Base-by-base conservation (phyloP, 2,888 invertebrate species). In the Tetranychus piercei region DNA sequence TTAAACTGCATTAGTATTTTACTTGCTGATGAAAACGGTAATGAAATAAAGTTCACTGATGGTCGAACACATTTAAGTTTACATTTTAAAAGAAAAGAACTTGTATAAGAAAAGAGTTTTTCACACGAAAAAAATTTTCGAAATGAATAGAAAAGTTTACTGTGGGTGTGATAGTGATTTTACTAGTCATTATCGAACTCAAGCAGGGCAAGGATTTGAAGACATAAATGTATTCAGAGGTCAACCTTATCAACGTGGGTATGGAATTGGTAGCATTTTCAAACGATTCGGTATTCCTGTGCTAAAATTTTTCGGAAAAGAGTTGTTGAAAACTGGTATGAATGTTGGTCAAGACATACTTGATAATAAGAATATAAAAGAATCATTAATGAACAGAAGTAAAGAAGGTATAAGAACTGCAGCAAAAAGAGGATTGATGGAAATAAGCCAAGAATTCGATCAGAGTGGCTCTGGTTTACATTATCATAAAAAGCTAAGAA, bases 381-480 rank as follows among this genome's bases (percentile, higher is more conserved):
- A 69, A 69, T n/a, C 69, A 5, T 11, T 69, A 22, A 20, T 6
- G 1, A 1, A 18, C 9, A 20, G 69, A 69, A 22, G 20, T 6
- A 69, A 69, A 23, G 69, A 69, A 23, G 69, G 69, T 69, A 23
- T 20, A 22, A 69, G 34, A 22, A 20, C 69, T 20, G 69, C 69
- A 23, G 69, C 69, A 20, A 69, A 69, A 22, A 11, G 34, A 20
- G 69, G 69, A 11, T 23, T 69, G 15, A 15, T 5, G 11, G 34
- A 69, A 20, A 20, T 69, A 8, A 11, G 11, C 1, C 11, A 4
- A 18, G 20, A 11, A 1, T 23, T 69, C 11, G 69, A 69, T 4
- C 69, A 69, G 20, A 5, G 5, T 20, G 69, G 69, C 2, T 11
- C 22, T 9, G 69, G 69, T n/a, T 23, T n/a, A 66, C n/a, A 66